Evolutionary conservation across 2,888 invertebrate species (phyloP).

Genomic region (Liopterus haemorrhoidalis): DNA sequence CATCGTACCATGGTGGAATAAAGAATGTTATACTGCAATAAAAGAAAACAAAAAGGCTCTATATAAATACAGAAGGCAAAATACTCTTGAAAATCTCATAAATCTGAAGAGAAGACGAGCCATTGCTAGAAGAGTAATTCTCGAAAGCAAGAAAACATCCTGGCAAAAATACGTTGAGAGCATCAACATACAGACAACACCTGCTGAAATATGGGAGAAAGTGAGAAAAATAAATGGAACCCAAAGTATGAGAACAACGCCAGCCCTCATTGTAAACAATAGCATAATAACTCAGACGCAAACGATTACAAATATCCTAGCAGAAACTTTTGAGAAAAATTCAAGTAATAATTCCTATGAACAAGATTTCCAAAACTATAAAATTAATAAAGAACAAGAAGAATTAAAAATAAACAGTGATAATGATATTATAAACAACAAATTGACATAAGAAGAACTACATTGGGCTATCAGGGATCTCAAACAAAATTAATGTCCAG

Average conservation of each 20-base stretch:
- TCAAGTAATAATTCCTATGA: constrained; percentile 1
- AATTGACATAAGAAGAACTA: constrained; percentile 3
- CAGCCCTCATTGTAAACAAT: background rate
- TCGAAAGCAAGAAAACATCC: constrained; percentile 20
- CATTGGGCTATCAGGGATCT: background rate
- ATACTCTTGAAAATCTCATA: constrained; percentile 20
- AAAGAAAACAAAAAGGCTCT: constrained; percentile 22
- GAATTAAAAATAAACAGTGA: constrained; percentile 2
- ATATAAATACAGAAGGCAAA: constrained; percentile 19
- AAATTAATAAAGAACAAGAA: constrained; percentile 10
- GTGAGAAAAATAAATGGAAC: constrained; percentile 7
- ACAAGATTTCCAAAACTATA: background rate
- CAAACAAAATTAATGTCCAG: constrained; percentile 1
- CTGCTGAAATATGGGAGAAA: constrained; percentile 23
- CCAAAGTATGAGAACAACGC: background rate
- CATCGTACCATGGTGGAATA: constrained; percentile 26
- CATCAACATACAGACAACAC: constrained; percentile 10
- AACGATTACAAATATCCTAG: constrained; percentile 1
- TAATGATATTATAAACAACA: constrained; percentile 2
- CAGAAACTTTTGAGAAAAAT: constrained; percentile 1
- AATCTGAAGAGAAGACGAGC: constrained; percentile 23
- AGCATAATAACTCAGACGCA: background rate
- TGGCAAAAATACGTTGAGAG: constrained; percentile 20
- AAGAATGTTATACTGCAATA: constrained; percentile 16
- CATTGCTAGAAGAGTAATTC: constrained; percentile 13